phyloP scores from a whole-genome alignment of 1,140 invertebrate genomes.

The Brachionus rotundiformis region DNA sequence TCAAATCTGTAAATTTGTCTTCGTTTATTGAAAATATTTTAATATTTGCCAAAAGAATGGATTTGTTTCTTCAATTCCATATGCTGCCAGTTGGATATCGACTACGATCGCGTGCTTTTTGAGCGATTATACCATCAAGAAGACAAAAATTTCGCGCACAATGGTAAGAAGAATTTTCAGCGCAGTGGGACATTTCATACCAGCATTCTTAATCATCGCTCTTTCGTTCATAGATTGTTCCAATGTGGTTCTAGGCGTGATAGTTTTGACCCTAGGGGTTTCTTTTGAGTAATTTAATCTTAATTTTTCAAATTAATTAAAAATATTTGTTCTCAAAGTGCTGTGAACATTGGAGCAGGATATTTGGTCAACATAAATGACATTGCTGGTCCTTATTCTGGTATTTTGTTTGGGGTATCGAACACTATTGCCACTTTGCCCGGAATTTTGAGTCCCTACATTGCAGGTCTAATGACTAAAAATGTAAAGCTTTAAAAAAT shows the following conservation, averaged over 20 bases:
- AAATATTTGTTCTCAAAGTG: not conserved
- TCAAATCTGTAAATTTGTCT: conserved; percentile 56
- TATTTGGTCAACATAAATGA: conserved; percentile 54
- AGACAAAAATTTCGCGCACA: conserved; percentile 11
- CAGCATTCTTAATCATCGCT: conserved; percentile 22
- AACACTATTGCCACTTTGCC: conserved; percentile 83
- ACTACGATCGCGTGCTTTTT: conserved; percentile 20
- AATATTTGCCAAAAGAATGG: conserved; percentile 13
- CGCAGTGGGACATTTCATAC: conserved; percentile 1
- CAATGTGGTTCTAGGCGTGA: not conserved
- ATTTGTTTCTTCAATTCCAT: conserved; percentile 49
- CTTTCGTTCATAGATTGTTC: conserved; percentile 20
- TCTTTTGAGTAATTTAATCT: conserved; percentile 28
- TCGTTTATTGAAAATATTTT: not conserved
- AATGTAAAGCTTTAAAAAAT: conserved; percentile 60
- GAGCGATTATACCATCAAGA: not conserved
- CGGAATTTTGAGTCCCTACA: conserved; percentile 72
- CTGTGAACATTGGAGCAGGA: conserved; percentile 45
- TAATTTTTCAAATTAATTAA: not conserved
- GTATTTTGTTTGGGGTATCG: conserved; percentile 77
- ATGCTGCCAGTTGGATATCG: conserved; percentile 22
- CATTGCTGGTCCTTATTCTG: conserved; percentile 66
- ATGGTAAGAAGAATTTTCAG: conserved; percentile 38
- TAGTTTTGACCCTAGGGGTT: conserved; percentile 42
- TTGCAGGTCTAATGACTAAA: conserved; percentile 31